phyloP scores from a whole-genome alignment of 2,888 invertebrate genomes.

The Erebia epiphron region DNA sequence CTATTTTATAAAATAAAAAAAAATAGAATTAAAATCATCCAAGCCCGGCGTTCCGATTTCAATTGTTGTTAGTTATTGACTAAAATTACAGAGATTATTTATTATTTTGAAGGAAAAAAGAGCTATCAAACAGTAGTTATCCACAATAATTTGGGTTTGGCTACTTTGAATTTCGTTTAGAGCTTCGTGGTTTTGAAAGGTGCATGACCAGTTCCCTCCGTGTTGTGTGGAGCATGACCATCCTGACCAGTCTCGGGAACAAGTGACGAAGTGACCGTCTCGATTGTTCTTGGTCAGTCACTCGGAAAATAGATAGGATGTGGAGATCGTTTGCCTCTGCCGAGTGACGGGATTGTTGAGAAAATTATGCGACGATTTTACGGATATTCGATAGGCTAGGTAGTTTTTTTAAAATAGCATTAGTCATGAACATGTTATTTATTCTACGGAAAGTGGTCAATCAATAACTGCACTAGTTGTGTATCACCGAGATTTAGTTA shows the following conservation, averaged over 20 bases:
- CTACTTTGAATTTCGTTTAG: background rate
- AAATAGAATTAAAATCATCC: no score
- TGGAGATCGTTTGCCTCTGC: constrained; percentile 35
- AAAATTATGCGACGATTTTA: constrained; percentile 1
- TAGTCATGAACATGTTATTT: no score
- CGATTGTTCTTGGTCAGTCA: constrained; percentile 40
- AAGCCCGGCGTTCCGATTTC: no score
- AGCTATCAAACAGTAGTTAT: background rate
- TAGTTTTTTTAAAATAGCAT: background rate
- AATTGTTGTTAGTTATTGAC: no score
- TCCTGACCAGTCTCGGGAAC: constrained; percentile 27
- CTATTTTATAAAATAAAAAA: no score
- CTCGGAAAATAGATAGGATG: constrained; percentile 44
- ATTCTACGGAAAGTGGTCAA: no score
- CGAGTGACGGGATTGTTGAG: constrained; percentile 4
- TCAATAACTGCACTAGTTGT: no score
- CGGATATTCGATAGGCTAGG: background rate
- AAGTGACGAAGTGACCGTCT: constrained; percentile 36
- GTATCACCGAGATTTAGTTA: no score
- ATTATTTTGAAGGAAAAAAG: no score
- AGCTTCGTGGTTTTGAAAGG: background rate
- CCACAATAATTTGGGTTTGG: background rate
- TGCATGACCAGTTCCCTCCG: constrained; percentile 6
- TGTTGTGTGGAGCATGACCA: constrained; percentile 32
- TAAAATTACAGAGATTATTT: no score